Base-by-base conservation (phyloP, 2,888 invertebrate genomes). In the Cheilosia vulpina region DNA sequence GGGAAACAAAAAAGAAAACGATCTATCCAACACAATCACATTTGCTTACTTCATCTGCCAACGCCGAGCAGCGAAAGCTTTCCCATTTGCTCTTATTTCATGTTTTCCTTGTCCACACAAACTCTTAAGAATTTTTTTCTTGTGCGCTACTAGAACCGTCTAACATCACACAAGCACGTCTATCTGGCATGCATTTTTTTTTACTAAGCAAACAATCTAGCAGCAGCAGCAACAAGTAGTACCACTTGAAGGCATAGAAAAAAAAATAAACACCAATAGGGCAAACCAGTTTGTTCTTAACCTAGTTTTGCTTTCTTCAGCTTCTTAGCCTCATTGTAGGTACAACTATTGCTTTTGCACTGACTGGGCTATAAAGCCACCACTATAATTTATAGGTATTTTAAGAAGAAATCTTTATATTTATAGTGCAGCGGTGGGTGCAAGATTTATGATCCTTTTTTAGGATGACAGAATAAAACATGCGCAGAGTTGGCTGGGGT, bases 221-320 rank as follows among this genome's bases (percentile, higher is more conserved):
- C 63, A 60, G 15, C 15, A 47, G 11, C 13, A 69, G 17, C 27
- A 34, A 45, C 60, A 57, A 69, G 63, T 45, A 75, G 52, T 60
- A 34, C 66, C 41, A 72, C 72, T 81, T 68, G 66, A 81, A 85
- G 62, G 66, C 76, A 81, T 80, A 55, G 17, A 52, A 38, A 66
- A 68, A 69, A 66, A 68, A 73, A 62, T 43, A 57, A 75, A 75
- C 69, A 75, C 69, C 65, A 66, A 81, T 81, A 85, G 85, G 81
- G 76, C 76, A 81, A 81, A 85, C 85, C 76, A 81, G 85, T 85
- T 85, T 81, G 81, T 85, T 85, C 85, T 85, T 85, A 85, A 85
- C 85, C 85, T 85, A 85, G 81, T 85, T 85, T 85, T 81, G 65
- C 76, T 77, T 81, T 85, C 85, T 85, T 81, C 66, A 66, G 60